Conservation (phyloP, 2,113 vertebrate genomes). For the Orientallactaga bullata region DNA sequence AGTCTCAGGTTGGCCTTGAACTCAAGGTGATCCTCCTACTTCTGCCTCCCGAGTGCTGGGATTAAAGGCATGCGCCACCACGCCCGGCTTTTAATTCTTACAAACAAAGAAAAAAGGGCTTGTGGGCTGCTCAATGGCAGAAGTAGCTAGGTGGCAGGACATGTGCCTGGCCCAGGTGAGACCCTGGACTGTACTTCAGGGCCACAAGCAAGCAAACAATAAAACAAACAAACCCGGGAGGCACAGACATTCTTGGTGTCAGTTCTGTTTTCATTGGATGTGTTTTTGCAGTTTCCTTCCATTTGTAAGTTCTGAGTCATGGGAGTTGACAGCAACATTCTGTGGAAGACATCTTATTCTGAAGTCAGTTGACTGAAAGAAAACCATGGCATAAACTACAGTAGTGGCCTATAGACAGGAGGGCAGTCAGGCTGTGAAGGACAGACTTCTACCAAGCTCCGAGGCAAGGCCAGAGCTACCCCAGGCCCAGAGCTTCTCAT, state of each 20-base stretch:
- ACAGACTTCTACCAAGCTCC: not conserved
- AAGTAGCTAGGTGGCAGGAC: no score
- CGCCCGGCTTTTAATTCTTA: not conserved
- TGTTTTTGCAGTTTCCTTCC: not conserved
- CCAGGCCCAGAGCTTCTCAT: not conserved
- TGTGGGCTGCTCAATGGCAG: not conserved
- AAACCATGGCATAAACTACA: not conserved
- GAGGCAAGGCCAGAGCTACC: rapidly evolving
- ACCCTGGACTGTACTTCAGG: not conserved
- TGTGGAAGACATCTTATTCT: not conserved
- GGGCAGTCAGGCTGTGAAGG: not conserved
- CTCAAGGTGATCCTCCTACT: no score
- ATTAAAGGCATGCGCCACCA: no score
- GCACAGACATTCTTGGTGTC: not conserved
- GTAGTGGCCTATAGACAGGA: not conserved
- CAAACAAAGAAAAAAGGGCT: not conserved
- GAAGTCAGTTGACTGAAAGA: not conserved
- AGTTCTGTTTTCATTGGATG: not conserved
- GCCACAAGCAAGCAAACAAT: not conserved
- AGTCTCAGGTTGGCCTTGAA: no score
- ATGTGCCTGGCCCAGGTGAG: not conserved
- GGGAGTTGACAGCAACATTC: not conserved
- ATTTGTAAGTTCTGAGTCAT: not conserved
- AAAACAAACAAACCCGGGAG: no score
- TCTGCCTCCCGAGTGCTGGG: no score